Percentiles rank a stretch among this genome's conserved stretches.
phyloP scores from a whole-genome alignment of 2,797 vertebrate species.

The Siniperca undulata region DNA sequence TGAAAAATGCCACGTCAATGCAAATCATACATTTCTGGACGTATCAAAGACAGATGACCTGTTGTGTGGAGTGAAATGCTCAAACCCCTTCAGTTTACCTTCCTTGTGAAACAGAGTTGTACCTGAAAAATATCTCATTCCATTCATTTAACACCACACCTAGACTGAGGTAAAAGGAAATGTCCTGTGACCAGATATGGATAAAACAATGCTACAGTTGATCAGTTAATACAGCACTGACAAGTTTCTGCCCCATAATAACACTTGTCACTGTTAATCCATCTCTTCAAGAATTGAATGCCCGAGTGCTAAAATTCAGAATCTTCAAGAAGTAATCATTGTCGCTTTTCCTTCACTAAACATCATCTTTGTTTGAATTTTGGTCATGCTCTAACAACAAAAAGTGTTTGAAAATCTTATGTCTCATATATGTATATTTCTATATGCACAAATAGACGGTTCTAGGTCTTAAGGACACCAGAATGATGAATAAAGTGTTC shows the following conservation, averaged over 20 bases:
- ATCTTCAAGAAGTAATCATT: constrained; percentile 72
- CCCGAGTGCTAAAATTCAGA: constrained; percentile 70
- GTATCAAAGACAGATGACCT: constrained; percentile 49
- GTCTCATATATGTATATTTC: constrained; percentile 80
- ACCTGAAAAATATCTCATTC: constrained; percentile 74
- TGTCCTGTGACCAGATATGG: constrained; percentile 84
- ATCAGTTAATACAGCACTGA: constrained; percentile 78
- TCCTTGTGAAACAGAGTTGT: constrained; percentile 60
- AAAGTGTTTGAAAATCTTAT: constrained; percentile 74
- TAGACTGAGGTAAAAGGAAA: constrained; percentile 83
- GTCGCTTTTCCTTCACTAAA: constrained; percentile 45
- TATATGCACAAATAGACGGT: constrained; percentile 83
- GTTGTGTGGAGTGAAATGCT: constrained; percentile 57
- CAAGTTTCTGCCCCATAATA: constrained; percentile 76
- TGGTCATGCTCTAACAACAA: constrained; percentile 83
- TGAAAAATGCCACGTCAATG: constrained; percentile 68
- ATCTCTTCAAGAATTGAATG: constrained; percentile 76
- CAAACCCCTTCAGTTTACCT: constrained; percentile 47
- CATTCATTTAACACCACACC: constrained; percentile 63
- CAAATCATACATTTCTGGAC: constrained; percentile 71
- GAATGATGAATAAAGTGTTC: constrained; percentile 72
- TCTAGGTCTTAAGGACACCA: constrained; percentile 84
- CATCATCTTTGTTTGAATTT: constrained; percentile 69
- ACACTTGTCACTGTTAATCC: constrained; percentile 70
- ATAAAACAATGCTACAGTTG: constrained; percentile 82